Conservation (phyloP, 2,888 invertebrate species). For the Geophilus truncorum region DNA sequence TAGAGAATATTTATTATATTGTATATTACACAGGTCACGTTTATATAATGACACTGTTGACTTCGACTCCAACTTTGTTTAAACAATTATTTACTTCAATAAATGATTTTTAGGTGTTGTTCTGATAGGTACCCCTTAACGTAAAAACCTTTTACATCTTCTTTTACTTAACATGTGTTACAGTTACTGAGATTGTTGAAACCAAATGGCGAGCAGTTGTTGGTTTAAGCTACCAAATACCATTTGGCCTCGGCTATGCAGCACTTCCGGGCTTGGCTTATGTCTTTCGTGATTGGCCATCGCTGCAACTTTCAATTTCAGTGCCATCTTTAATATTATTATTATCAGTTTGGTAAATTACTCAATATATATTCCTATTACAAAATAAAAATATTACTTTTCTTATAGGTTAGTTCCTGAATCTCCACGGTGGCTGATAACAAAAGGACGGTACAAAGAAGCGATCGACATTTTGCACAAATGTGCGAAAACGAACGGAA, state of each 20-base stretch:
- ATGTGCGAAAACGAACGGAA: slow-evolving; percentile 56
- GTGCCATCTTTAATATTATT: slow-evolving; percentile 63
- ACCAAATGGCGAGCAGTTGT: slow-evolving; percentile 74
- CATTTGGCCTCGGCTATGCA: slow-evolving; percentile 69
- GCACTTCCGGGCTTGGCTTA: slow-evolving; percentile 67
- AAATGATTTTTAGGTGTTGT: no score
- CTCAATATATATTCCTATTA: background rate
- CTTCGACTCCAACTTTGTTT: no score
- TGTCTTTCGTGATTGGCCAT: slow-evolving; percentile 65
- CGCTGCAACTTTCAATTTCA: slow-evolving; percentile 66
- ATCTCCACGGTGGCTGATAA: slow-evolving; percentile 72
- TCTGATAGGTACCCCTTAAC: no score
- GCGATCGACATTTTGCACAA: slow-evolving; percentile 60
- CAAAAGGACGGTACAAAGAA: slow-evolving; percentile 59
- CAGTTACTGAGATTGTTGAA: slow-evolving; percentile 69
- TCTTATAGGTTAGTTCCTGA: slow-evolving; percentile 61
- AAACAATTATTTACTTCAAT: no score
- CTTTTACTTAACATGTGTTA: background rate
- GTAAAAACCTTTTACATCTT: no score
- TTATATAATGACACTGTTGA: no score
- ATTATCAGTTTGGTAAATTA: slow-evolving; percentile 55
- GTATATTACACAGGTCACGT: no score
- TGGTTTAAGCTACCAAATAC: slow-evolving; percentile 74
- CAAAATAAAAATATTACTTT: background rate
- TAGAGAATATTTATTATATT: no score